Base-by-base conservation (phyloP, 2,888 invertebrate species). In the Teleogryllus oceanicus region DNA sequence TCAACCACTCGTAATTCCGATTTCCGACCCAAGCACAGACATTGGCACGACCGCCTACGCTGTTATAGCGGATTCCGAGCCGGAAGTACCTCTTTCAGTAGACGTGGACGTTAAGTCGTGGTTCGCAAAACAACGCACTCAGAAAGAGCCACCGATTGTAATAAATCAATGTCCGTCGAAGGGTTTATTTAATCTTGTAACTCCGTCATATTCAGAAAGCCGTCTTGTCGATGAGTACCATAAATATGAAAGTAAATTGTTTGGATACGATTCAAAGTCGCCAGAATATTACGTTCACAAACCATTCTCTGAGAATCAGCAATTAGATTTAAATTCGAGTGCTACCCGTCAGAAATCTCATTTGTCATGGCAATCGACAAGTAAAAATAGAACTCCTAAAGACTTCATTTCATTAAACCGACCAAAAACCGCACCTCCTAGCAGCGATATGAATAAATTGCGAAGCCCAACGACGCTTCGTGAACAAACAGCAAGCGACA, bases 21-120 rank as follows among this genome's bases (percentile, higher is more conserved):
- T 62, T 13, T 62, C 62, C n/a, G 13, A 62, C 16, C 62, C 13
- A 0, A 8, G n/a, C 13, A 62, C 62, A 11, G n/a, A 62, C n/a
- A n/a, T n/a, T 18, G n/a, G n/a, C 8, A 18, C 62, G 13, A n/a
- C 62, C n/a, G 62, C 16, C 13, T 62, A 62, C 1, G 62, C 62
- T 8, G 62, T 62, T 18, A 18, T 62, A 62, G 62, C 62, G 1
- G 62, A 62, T 62, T 37, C 37, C 37, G 13, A n/a, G 16, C 62
- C 62, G n/a, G 62, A 62, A 62, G 16, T 62, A 4, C 62, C 62
- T 13, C 62, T 62, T 18, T 62, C 62, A 3, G 62, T 62, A 4
- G 62, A 62, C 8, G 62, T 62, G 62, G 62, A 62, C 62, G 62
- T 62, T n/a, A 62, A 62, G 62, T 62, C 62, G 62, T 62, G 62